Conservation (phyloP, 2,888 invertebrate species). For the Brachylomia viminalis region DNA sequence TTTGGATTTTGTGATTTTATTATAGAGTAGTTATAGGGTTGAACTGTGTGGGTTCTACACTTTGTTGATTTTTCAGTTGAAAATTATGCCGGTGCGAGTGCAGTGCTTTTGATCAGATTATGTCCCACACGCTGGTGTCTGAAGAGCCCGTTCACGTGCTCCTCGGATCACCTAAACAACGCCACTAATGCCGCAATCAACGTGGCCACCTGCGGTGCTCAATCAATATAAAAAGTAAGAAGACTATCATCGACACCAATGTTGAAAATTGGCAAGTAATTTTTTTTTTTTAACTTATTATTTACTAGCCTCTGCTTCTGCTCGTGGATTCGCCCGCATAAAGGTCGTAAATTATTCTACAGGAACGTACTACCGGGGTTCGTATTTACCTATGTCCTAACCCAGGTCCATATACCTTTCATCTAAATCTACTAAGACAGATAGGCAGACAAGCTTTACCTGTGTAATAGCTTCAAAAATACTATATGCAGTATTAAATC, state of each 20-base stretch:
- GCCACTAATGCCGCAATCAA: background rate
- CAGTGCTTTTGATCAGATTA: background rate
- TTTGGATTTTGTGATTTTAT: slow-evolving; percentile 33
- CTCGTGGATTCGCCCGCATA: too few species aligned
- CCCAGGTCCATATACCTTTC: too few species aligned
- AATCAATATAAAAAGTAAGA: background rate
- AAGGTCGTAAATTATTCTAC: too few species aligned
- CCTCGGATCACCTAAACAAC: background rate
- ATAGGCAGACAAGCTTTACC: too few species aligned
- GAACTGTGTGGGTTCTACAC: background rate
- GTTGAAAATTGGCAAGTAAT: background rate
- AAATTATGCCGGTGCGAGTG: background rate
- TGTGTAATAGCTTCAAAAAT: too few species aligned
- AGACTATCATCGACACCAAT: background rate
- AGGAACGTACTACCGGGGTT: too few species aligned
- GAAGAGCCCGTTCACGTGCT: background rate
- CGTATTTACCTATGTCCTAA: too few species aligned
- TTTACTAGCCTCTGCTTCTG: too few species aligned
- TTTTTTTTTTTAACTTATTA: too few species aligned
- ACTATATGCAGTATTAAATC: background rate
- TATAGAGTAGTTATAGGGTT: background rate
- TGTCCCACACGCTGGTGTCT: background rate
- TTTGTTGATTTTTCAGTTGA: background rate
- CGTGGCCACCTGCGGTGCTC: background rate
- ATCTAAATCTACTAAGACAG: too few species aligned